Percentiles rank a stretch among this genome's conserved stretches.
These are phyloP conservation scores for Nineta flava DNA, from an alignment of 2,888 invertebrate species.

Conservation along the genomic window DNA sequence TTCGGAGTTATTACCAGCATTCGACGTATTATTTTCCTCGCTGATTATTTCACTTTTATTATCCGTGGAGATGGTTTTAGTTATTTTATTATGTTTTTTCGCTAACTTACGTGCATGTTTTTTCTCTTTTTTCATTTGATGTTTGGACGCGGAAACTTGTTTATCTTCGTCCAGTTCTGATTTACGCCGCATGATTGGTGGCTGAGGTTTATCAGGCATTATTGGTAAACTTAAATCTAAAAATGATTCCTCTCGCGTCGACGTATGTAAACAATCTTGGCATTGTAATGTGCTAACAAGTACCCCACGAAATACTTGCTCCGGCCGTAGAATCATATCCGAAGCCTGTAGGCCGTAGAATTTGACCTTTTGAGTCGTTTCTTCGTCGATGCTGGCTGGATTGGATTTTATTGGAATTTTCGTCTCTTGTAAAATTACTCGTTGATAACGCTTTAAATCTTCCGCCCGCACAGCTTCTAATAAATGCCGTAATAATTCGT, in stretches of 20 bases:
- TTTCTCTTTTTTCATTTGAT: slow-evolving; percentile 49
- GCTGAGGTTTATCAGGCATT: slow-evolving; percentile 54
- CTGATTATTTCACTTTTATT: background rate
- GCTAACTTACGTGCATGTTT: slow-evolving; percentile 38
- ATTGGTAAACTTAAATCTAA: slow-evolving; percentile 90
- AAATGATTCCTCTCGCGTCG: slow-evolving; percentile 81
- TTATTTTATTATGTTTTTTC: slow-evolving; percentile 26
- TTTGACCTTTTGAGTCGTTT: slow-evolving; percentile 60
- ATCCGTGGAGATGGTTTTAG: background rate
- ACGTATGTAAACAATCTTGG: slow-evolving; percentile 74
- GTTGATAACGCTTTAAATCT: slow-evolving; percentile 64
- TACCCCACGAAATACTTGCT: slow-evolving; percentile 86
- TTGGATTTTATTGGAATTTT: slow-evolving; percentile 50
- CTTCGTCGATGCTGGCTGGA: slow-evolving; percentile 59
- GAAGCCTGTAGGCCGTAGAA: slow-evolving; percentile 70
- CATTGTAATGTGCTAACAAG: slow-evolving; percentile 81
- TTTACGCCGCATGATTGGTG: slow-evolving; percentile 37
- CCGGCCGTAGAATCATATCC: slow-evolving; percentile 61
- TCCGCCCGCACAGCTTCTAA: slow-evolving; percentile 72
- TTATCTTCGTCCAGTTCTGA: slow-evolving; percentile 32
- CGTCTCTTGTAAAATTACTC: slow-evolving; percentile 54
- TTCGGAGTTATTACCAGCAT: slow-evolving; percentile 32
- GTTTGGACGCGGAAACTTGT: slow-evolving; percentile 43
- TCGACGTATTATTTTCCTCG: background rate
- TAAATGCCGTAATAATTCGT: slow-evolving; percentile 81